A percentile compares a stretch with the other conserved stretches of the same genome.
These are phyloP conservation scores for Drosophila busckii DNA, from an alignment of 1,140 invertebrate genomes.

Conservation along the genomic window DNA sequence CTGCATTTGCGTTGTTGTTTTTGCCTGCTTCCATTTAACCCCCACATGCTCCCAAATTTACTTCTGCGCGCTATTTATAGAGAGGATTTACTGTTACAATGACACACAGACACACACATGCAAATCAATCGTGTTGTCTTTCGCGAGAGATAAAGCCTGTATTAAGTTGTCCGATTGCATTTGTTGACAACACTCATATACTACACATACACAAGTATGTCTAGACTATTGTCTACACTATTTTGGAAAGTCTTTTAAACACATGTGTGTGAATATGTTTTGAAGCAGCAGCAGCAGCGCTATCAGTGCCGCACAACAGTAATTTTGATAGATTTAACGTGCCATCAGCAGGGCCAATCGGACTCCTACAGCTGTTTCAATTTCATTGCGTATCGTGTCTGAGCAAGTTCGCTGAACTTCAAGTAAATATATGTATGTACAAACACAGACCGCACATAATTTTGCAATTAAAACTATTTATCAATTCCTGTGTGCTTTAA, in stretches of 20 bases:
- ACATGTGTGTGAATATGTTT: background rate
- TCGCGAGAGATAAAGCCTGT: background rate
- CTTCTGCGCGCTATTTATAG: conserved; percentile 65
- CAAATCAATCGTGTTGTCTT: too few species aligned
- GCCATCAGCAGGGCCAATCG: conserved; percentile 10
- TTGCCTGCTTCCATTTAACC: conserved; percentile 11
- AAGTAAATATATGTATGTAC: conserved; percentile 4
- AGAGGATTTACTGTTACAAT: conserved; percentile 38
- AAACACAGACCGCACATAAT: background rate
- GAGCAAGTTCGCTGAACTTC: conserved; percentile 35
- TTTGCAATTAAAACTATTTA: conserved; percentile 23
- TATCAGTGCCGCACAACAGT: conserved; percentile 57
- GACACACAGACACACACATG: conserved; percentile 19
- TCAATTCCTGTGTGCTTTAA: too few species aligned
- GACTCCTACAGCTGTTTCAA: conserved; percentile 27
- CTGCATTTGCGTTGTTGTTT: conserved; percentile 40
- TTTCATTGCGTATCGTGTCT: conserved; percentile 10
- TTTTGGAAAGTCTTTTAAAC: conserved; percentile 10
- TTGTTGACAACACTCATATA: conserved; percentile 23
- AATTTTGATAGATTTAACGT: conserved; percentile 26
- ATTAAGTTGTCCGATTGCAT: background rate
- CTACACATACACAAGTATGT: too few species aligned
- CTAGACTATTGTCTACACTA: too few species aligned
- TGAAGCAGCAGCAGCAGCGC: conserved; percentile 1
- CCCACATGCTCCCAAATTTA: conserved; percentile 54